A percentile compares a stretch with the other conserved stretches of the same genome.
Conservation (phyloP, 92 coral and sea anemone genomes). For the Zoanthus sociatus region DNA sequence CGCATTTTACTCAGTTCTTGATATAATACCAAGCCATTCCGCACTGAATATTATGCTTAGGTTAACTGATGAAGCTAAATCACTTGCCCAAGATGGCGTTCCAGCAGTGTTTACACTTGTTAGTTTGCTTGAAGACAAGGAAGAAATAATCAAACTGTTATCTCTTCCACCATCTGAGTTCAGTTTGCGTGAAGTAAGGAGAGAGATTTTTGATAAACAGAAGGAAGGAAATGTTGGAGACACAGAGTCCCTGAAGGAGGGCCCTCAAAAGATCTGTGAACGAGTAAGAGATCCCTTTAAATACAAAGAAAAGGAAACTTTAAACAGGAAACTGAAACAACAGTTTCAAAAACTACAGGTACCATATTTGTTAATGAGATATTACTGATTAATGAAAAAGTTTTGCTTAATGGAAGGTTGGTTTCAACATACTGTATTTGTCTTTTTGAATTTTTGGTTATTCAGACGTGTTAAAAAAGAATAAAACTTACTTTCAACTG, state of each 20-base stretch:
- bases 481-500: too few species aligned
- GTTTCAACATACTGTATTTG: not conserved
- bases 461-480: too few species aligned
- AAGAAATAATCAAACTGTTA: constrained; percentile 62
- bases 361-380: not conserved
- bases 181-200: constrained; percentile 65
- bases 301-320: constrained; percentile 50
- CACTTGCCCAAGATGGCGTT: constrained; percentile 51
- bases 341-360: constrained; percentile 83
- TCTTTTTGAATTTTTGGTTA: too few species aligned
- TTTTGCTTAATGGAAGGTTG: not conserved
- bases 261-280: constrained; percentile 13
- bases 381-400: not conserved
- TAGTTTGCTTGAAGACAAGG: constrained; percentile 73
- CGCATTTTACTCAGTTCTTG: constrained; percentile 77
- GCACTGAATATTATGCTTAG: constrained; percentile 77
- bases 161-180: constrained; percentile 68
- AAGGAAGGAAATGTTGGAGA: not conserved
- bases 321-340: constrained; percentile 72
- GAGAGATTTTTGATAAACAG: not conserved
- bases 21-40: constrained; percentile 63
- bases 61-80: constrained; percentile 69
- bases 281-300: constrained; percentile 26
- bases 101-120: constrained; percentile 81
- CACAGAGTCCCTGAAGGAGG: not conserved